These are phyloP conservation scores for Thereva unica DNA, from an alignment of 2,888 invertebrate species.

Conservation along the genomic window DNA sequence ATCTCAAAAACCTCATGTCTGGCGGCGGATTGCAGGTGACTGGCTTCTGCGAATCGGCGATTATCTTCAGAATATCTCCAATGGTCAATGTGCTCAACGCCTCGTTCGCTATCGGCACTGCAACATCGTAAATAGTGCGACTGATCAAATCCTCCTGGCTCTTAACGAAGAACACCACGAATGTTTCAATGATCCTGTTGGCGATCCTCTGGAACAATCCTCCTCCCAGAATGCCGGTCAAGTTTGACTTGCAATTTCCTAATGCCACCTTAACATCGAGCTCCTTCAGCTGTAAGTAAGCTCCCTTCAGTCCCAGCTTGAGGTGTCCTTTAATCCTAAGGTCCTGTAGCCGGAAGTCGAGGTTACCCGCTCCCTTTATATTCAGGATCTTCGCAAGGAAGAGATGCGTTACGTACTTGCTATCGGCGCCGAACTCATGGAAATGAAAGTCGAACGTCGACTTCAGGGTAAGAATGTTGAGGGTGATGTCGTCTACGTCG, in stretches of 20 bases:
- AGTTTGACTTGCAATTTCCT: conserved; percentile 49
- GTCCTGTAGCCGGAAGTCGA: conserved; percentile 35
- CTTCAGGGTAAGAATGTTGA: conserved; percentile 47
- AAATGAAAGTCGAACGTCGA: conserved; percentile 50
- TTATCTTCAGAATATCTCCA: conserved; percentile 23
- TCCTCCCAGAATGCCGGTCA: conserved; percentile 47
- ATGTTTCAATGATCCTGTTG: conserved; percentile 30
- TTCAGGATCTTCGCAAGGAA: conserved; percentile 31
- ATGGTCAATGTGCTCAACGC: not conserved
- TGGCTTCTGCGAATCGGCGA: conserved; percentile 5
- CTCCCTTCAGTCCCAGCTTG: conserved; percentile 33
- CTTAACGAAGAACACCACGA: conserved; percentile 27
- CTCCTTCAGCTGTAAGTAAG: conserved; percentile 27
- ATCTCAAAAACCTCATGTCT: not conserved
- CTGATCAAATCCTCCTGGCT: conserved; percentile 8
- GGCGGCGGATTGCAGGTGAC: conserved; percentile 20
- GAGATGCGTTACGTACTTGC: conserved; percentile 48
- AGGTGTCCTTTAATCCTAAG: conserved; percentile 27
- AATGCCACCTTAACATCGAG: conserved; percentile 48
- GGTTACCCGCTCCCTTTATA: conserved; percentile 32
- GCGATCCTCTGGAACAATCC: conserved; percentile 19
- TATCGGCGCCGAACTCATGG: conserved; percentile 44
- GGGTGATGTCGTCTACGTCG: conserved; percentile 47
- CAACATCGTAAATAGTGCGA: conserved; percentile 3
- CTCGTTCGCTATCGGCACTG: conserved; percentile 12